phyloP scores from a whole-genome alignment of 2,113 vertebrate species.

The Xerus inauris region DNA sequence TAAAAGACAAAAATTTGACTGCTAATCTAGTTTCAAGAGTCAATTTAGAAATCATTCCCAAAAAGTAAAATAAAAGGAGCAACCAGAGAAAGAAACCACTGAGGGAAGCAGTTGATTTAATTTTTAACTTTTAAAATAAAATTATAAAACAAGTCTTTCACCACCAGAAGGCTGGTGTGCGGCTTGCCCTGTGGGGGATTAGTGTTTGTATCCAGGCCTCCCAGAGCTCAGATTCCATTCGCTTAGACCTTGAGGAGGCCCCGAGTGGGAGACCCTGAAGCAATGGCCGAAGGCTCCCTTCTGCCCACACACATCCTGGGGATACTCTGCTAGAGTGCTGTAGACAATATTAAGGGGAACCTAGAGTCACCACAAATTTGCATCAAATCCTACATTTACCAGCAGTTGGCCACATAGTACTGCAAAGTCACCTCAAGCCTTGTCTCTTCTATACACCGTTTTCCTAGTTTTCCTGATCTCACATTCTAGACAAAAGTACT shows the following conservation, averaged over 20 bases:
- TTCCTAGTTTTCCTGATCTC: background rate
- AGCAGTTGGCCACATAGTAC: background rate
- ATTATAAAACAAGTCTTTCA: background rate
- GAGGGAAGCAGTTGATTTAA: background rate
- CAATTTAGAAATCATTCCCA: slow-evolving; percentile 22
- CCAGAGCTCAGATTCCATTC: background rate
- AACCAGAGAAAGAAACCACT: background rate
- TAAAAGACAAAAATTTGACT: slow-evolving; percentile 56
- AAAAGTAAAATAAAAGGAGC: background rate
- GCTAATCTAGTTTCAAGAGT: slow-evolving; percentile 41
- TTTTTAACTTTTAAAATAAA: slow-evolving; percentile 51
- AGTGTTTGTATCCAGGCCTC: background rate
- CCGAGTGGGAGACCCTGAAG: background rate
- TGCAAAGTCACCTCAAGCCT: background rate
- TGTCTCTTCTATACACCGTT: background rate
- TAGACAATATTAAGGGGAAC: background rate
- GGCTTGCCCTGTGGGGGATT: background rate
- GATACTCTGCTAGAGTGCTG: background rate
- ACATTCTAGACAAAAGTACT: background rate
- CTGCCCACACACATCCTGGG: fast-evolving
- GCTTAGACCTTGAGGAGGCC: background rate
- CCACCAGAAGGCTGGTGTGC: background rate
- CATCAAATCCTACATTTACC: background rate
- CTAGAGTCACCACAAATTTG: background rate
- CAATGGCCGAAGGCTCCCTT: fast-evolving